Conservation (phyloP, 2,113 vertebrate species). For the Tachycineta bicolor region DNA sequence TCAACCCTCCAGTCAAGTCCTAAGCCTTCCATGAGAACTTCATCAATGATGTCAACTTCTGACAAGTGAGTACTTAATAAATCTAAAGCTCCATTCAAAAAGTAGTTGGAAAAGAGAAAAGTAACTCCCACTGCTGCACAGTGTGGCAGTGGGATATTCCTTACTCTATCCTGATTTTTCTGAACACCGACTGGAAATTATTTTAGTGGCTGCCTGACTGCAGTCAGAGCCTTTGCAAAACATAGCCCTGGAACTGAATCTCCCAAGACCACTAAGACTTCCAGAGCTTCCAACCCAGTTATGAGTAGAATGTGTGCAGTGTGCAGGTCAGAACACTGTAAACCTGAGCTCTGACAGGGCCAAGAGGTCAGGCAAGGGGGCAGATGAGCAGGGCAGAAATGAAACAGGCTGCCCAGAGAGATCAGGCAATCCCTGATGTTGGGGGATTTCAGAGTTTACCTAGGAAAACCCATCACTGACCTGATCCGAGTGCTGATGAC, state of each 20-base stretch:
- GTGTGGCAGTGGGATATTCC: neutral
- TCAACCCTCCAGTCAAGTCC: neutral
- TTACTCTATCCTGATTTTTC: neutral
- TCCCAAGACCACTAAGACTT: neutral
- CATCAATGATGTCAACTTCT: neutral
- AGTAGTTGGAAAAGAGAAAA: neutral
- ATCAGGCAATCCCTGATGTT: neutral
- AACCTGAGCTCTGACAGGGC: fast-evolving
- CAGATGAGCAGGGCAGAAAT: neutral
- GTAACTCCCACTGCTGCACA: neutral
- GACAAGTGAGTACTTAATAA: conserved; percentile 9
- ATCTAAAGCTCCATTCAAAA: neutral
- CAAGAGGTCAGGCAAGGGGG: neutral
- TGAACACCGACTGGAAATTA: neutral
- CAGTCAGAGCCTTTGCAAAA: neutral
- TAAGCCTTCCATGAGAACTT: conserved; percentile 10
- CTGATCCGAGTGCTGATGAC: neutral
- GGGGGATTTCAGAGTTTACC: neutral
- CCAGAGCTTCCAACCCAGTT: neutral
- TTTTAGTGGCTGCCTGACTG: neutral
- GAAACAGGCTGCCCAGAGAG: fast-evolving
- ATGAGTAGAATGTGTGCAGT: neutral
- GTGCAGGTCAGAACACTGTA: neutral
- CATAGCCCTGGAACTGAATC: neutral
- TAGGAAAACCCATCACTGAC: neutral